Evolutionary conservation across 1,140 invertebrate species (phyloP), one percentile per base, ranked within the genome.

Genomic region (Aculops lycopersici): DNA sequence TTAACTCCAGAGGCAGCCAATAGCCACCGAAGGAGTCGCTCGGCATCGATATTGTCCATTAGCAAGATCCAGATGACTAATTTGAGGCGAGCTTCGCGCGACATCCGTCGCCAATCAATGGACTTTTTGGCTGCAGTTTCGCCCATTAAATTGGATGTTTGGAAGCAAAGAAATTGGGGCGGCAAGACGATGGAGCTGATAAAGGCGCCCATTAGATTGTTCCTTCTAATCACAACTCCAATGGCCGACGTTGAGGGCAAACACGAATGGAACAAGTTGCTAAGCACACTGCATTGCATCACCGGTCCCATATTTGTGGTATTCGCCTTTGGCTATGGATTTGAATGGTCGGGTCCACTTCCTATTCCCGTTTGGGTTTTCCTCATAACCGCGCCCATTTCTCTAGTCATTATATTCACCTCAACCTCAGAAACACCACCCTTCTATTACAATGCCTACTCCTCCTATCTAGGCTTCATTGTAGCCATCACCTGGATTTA

Each of bases 401-500:
- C 42, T 19, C n/a, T 39, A 17, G 5, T 36, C 2, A 43, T 43
- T 4, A 39, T 43, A 14, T 43, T 19, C 21, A 43, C 39, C 18
- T 43, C 42, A 16, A 14, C 16, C 20, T 39, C 19, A 15, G 42
- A 43, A 17, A 43, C 42, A 12, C 19, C 42, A 19, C 42, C 42
- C 8, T 15, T 8, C 17, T 43, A 43, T 39, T 43, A 43, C 35
- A 39, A 24, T 17, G 31, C 41, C 13, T 43, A 43, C 35, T 43
- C 42, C 5, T 44, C 42, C 17, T 31, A 18, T 17, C 20, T 43
- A 16, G 42, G 41, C 37, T 73, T 73, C 52, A 37, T 64, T 8
- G 56, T 63, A 15, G 64, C 68, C n/a, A 63, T 71, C 41, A 48
- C 68, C 20, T 67, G 67, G 59, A 69, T 73, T 35, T 72, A 71